A percentile compares a stretch with the other conserved stretches of the same genome.
Conservation (phyloP, 2,113 vertebrate genomes). For the Mesocricetus auratus region DNA sequence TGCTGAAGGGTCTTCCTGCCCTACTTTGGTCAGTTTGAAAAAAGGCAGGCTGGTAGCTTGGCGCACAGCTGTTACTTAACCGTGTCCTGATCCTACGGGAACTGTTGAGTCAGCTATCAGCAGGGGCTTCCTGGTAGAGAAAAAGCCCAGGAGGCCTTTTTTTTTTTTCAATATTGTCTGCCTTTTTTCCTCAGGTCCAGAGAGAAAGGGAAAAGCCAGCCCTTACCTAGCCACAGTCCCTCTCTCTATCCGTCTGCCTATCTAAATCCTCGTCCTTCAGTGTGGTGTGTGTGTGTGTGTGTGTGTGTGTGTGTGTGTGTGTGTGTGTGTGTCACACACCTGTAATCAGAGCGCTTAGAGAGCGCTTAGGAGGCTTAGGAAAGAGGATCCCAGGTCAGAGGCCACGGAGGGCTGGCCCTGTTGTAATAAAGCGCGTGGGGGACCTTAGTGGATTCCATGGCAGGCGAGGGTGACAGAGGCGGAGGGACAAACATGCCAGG, state of each 20-base stretch:
- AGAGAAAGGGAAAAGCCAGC: background rate
- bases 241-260: background rate
- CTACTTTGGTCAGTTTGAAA: background rate
- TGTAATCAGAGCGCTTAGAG: background rate
- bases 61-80: background rate
- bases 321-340: background rate
- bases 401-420: too few relatives aligned
- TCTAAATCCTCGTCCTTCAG: background rate
- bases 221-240: background rate
- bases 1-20: background rate
- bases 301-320: background rate
- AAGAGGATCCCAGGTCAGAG: background rate
- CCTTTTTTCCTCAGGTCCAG: background rate
- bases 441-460: too few relatives aligned
- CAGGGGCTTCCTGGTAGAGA: background rate
- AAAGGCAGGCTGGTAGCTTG: background rate
- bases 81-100: background rate
- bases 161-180: background rate
- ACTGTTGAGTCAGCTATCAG: background rate
- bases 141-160: background rate
- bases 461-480: too few relatives aligned
- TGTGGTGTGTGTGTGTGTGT: background rate
- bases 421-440: too few relatives aligned
- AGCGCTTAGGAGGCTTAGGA: background rate
- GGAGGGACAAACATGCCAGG: too few relatives aligned